Percentiles rank a stretch among this genome's conserved stretches.
Evolutionary conservation across 2,113 vertebrate genomes (phyloP).

Genomic region (Austrofundulus limnaeus): DNA sequence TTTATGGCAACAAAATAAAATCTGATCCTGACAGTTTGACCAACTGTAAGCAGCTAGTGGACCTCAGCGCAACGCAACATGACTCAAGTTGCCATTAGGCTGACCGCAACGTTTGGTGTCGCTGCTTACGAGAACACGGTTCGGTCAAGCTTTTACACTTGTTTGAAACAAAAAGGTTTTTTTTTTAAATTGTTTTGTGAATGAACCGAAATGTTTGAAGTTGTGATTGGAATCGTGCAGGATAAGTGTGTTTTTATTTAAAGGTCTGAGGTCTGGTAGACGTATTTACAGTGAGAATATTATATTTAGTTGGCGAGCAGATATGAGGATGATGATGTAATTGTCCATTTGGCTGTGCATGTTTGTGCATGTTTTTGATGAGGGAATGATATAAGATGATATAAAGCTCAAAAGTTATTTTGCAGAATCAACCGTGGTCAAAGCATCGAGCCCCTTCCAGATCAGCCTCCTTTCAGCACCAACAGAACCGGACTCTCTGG

Average conservation of each 20-base stretch:
- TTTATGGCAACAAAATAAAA: neutral
- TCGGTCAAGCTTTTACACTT: neutral
- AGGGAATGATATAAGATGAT: too few relatives aligned
- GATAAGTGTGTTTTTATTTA: neutral
- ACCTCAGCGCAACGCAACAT: neutral
- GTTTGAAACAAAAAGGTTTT: neutral
- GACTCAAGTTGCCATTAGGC: neutral
- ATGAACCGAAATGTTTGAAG: neutral
- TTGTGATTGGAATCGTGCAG: neutral
- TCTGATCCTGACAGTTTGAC: neutral
- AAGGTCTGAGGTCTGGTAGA: too few relatives aligned
- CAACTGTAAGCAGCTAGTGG: neutral
- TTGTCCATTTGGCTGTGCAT: too few relatives aligned
- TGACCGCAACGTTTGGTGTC: neutral
- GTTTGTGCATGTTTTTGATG: too few relatives aligned
- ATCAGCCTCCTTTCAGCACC: constrained; percentile 26
- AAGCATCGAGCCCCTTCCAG: too few relatives aligned
- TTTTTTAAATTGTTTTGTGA: too few relatives aligned
- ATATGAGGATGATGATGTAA: too few relatives aligned
- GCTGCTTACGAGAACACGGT: neutral
- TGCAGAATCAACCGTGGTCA: too few relatives aligned
- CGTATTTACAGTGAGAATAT: too few relatives aligned
- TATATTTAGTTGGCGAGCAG: too few relatives aligned
- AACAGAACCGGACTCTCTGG: constrained; percentile 38
- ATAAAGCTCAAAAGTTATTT: too few relatives aligned